Evolutionary conservation across 2,888 invertebrate genomes (phyloP), one percentile per base, ranked within the genome.

Genomic region (Serrognathus titanus): DNA sequence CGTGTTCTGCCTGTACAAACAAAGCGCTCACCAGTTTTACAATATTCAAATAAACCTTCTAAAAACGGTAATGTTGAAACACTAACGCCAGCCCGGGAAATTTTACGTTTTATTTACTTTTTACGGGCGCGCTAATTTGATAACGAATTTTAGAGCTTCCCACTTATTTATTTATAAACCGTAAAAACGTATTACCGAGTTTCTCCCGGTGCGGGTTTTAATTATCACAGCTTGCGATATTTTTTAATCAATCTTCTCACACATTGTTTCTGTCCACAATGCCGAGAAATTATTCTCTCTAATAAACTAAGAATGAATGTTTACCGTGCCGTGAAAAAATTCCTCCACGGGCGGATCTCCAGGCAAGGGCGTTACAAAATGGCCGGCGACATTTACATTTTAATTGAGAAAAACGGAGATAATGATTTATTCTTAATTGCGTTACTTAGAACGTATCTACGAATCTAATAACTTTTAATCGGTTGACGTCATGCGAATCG

Each of bases 311-410:
- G n/a, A 69, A 67, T 68, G 68, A 63, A 66, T 63, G 68, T 64
- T 64, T 66, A 66, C 66, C 63, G 63, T 67, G 64, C 66, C 67
- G 66, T 66, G 68, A 66, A 69, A 61, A 60, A 59, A 63, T 56
- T 35, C 35, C 40, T 38, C 36, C 31, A 57, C 40, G 68, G 70
- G 71, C 68, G 69, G 66, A 43, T 13, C 43, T 66, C 61, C 68
- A 62, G 54, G 60, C 63, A 66, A 69, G 69, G 72, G 72, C 72
- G 72, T 68, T 66, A 67, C 71, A 71, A 73, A 70, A 73, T 72
- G 71, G 71, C 69, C 68, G 59, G 53, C 68, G 58, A 37, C 68
- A 73, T 73, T 72, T 72, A 69, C 72, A 73, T 73, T 69, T 73
- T 71, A 73, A 73, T 70, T 72, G 69, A 67, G 67, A 70, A 71